Percentiles rank a stretch among this genome's conserved stretches.
Evolutionary conservation across 2,888 invertebrate species (phyloP).

Genomic region (Oscheius sp.): DNA sequence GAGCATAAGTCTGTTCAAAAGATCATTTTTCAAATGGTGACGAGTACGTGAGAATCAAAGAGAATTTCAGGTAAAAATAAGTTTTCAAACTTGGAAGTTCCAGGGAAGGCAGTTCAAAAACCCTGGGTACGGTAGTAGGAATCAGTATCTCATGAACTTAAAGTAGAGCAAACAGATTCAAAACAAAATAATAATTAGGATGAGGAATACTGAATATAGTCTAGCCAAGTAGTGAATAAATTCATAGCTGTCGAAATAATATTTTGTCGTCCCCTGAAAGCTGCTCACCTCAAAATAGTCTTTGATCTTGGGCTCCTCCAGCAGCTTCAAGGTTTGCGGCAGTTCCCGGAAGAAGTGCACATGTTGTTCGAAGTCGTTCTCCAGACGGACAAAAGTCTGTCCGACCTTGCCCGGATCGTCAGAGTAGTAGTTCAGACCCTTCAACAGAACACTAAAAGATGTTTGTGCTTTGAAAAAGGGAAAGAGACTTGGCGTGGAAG

Average conservation of each 20-base stretch:
- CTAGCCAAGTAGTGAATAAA: constrained; percentile 24
- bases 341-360: constrained; percentile 83
- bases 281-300: constrained; percentile 67
- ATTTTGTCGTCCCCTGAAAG: constrained; percentile 10
- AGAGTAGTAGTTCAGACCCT: constrained; percentile 91
- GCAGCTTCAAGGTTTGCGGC: constrained; percentile 84
- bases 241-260: constrained; percentile 34
- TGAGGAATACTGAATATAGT: constrained; percentile 5
- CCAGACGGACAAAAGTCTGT: constrained; percentile 85
- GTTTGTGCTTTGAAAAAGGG: neutral
- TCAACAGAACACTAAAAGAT: constrained; percentile 84
- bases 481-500: constrained; percentile 72
- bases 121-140: too few species aligned
- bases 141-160: too few species aligned
- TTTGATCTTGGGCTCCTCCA: constrained; percentile 75
- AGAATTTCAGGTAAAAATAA: too few species aligned
- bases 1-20: too few species aligned
- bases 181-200: neutral
- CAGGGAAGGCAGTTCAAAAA: too few species aligned
- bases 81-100: too few species aligned
- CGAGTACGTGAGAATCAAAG: too few species aligned
- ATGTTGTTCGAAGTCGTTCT: constrained; percentile 93
- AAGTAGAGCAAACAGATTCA: neutral
- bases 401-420: constrained; percentile 84
- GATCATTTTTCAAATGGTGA: too few species aligned